Percentiles rank a stretch among this genome's conserved stretches.
Evolutionary conservation across 2,888 invertebrate species (phyloP).

Genomic region (Lasioglossum calceatum): DNA sequence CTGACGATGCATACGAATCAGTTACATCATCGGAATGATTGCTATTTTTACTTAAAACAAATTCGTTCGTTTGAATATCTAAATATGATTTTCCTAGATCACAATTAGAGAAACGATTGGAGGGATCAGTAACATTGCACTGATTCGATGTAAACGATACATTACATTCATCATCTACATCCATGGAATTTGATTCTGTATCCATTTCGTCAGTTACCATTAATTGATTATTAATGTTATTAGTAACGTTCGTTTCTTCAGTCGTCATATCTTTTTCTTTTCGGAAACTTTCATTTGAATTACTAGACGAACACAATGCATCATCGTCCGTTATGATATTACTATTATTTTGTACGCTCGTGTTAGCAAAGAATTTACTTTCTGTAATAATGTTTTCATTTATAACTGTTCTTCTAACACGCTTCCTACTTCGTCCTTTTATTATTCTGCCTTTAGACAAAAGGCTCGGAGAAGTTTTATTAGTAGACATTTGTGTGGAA

Average conservation of each 20-base stretch:
- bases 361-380: constrained; percentile 79
- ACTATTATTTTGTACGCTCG: constrained; percentile 8
- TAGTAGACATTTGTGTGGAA: constrained; percentile 53
- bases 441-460: constrained; percentile 71
- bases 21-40: not conserved
- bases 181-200: constrained; percentile 19
- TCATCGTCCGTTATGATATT: not conserved
- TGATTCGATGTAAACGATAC: constrained; percentile 14
- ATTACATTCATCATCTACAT: constrained; percentile 38
- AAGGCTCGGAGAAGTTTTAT: constrained; percentile 78
- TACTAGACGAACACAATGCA: not conserved
- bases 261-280: not conserved
- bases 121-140: not conserved
- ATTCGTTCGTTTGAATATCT: not conserved
- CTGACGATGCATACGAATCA: constrained; percentile 2
- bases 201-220: constrained; percentile 14
- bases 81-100: constrained; percentile 33
- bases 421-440: constrained; percentile 67
- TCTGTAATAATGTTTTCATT: constrained; percentile 71
- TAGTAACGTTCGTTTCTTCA: not conserved
- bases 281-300: not conserved
- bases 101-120: constrained; percentile 17
- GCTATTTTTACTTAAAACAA: not conserved
- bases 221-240: constrained; percentile 12
- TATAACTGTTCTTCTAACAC: constrained; percentile 77